A percentile compares a stretch with the other conserved stretches of the same genome.
Evolutionary conservation across 2,113 vertebrate species (phyloP).

Genomic region (Dicrurus megarhynchus): DNA sequence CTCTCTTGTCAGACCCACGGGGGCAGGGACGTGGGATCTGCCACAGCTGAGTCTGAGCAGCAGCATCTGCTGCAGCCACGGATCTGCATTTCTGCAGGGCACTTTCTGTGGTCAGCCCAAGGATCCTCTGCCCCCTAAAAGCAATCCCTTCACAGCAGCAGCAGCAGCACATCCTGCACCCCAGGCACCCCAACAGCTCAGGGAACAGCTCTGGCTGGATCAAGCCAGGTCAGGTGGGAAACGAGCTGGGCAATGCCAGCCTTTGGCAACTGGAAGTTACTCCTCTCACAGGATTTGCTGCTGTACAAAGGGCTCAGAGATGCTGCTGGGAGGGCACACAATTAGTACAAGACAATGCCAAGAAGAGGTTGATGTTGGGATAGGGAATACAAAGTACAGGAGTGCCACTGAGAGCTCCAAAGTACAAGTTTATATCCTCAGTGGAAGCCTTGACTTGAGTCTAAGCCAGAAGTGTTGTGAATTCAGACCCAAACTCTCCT

Average conservation of each 20-base stretch:
- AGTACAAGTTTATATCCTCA: not conserved
- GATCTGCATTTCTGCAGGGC: not conserved
- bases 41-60: not conserved
- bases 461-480: not conserved
- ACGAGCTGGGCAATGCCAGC: not conserved
- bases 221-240: not conserved
- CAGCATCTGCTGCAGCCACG: not conserved
- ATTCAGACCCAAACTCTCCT: not conserved
- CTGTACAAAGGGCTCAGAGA: not conserved
- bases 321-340: not conserved
- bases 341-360: not conserved
- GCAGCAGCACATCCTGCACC: not conserved
- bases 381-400: not conserved
- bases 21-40: not conserved
- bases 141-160: not conserved
- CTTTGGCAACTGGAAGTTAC: not conserved
- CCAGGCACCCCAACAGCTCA: not conserved
- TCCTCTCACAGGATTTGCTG: rapidly evolving
- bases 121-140: not conserved
- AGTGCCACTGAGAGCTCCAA: not conserved
- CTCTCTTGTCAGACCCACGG: not conserved
- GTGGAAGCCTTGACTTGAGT: not conserved
- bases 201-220: not conserved
- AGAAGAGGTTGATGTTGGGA: not conserved
- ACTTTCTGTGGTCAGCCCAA: too few species aligned